Percentiles rank a stretch among this genome's conserved stretches.
These are phyloP conservation scores for Mola mola DNA, from an alignment of 2,113 vertebrate genomes.

Conservation along the genomic window DNA sequence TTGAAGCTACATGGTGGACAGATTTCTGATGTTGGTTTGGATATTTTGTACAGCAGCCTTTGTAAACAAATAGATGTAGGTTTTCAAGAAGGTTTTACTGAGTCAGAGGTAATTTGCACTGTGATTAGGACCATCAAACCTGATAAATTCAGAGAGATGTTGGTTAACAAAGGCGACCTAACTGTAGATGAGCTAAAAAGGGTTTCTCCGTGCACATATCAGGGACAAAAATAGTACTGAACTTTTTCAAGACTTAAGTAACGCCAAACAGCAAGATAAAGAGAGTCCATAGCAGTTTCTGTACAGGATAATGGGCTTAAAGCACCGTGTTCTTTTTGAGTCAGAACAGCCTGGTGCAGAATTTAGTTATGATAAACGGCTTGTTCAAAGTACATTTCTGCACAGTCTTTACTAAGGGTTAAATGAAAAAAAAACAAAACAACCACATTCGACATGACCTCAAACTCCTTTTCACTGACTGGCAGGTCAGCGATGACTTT, in stretches of 20 bases:
- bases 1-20: no score
- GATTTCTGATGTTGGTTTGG: no score
- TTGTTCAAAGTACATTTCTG: slow-evolving; percentile 5
- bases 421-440: slow-evolving; percentile 26
- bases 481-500: slow-evolving; percentile 13
- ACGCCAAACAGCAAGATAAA: neutral
- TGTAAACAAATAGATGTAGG: slow-evolving; percentile 15
- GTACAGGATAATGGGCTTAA: slow-evolving; percentile 7
- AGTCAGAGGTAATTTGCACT: slow-evolving; percentile 10
- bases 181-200: neutral
- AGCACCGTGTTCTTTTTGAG: slow-evolving; percentile 7
- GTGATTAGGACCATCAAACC: slow-evolving; percentile 3
- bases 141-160: slow-evolving; percentile 20
- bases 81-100: neutral
- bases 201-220: slow-evolving; percentile 1
- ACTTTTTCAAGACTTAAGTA: slow-evolving; percentile 17
- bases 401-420: slow-evolving; percentile 6
- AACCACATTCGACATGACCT: neutral
- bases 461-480: neutral
- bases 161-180: neutral
- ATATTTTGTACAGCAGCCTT: neutral
- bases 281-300: slow-evolving; percentile 23
- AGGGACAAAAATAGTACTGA: slow-evolving; percentile 9
- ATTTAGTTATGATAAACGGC: slow-evolving; percentile 15
- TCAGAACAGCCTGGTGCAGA: neutral